Base-by-base conservation (phyloP, 2,113 vertebrate species). In the Sterrhoptilus dennistouni region DNA sequence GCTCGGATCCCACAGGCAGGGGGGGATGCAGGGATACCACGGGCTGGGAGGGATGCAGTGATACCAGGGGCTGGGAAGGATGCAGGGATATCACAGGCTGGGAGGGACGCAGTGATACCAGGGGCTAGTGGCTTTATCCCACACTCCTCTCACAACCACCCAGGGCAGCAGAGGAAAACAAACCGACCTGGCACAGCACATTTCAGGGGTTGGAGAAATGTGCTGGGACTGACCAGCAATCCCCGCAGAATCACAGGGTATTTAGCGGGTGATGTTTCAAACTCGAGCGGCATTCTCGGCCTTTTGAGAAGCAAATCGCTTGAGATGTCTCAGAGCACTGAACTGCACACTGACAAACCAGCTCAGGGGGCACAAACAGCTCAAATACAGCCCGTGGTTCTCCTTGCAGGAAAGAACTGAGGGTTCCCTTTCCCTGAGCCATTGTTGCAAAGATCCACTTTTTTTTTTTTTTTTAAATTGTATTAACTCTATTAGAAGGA, bases 141-240 rank as follows among this genome's bases (percentile, higher is more conserved):
- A 75, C 61, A 24, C 20, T 57, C 77, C 66, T 35, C 71, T 35
- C 5, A 6, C 33, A 74, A 12, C 36, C 70, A 44, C 18, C 53
- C 72, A 36, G 44, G n/a, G 72, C 44, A 5, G 38, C 52, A 53
- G 33, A 77, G 36, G 21, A 57, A 47, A 45, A 21, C 29, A 83
- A 82, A 47, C 50, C 5, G 12, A 21, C 7, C 9, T 11, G 14
- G 83, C 17, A 50, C 59, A 35, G 23, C 52, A 14, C 66, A 5
- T 27, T 28, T 3, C 1, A 2, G 2, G 2, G 35, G 17, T 2
- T 27, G n/a, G 19, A 85, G 50, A 31, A 60, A 42, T 0, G 3
- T 2, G 4, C 23, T 63, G 35, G 15, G 22, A 28, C 28, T 13
- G 40, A 36, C 8, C n/a, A 87, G 29, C 19, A 21, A n/a, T 31